Conservation (phyloP, 1,140 invertebrate genomes). For the Monochamus saltuarius region DNA sequence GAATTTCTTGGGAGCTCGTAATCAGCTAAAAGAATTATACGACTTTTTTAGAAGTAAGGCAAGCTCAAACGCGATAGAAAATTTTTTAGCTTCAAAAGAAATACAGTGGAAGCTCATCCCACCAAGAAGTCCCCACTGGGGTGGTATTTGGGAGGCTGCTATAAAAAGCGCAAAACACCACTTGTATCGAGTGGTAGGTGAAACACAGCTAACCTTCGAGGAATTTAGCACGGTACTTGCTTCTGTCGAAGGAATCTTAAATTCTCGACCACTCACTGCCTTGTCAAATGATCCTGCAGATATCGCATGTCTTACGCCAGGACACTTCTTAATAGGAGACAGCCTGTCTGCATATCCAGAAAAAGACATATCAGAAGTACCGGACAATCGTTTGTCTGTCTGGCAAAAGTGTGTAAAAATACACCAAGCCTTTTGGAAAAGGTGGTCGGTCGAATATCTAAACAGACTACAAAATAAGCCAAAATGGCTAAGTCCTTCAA, state of each 20-base stretch:
- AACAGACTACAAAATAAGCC: too few relatives aligned
- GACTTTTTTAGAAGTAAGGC: neutral
- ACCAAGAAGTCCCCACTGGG: slow-evolving; percentile 36
- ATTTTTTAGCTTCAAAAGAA: slow-evolving; percentile 23
- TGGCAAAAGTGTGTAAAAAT: too few relatives aligned
- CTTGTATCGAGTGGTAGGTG: slow-evolving; percentile 24
- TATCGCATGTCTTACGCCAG: slow-evolving; percentile 36
- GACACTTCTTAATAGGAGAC: slow-evolving; percentile 44
- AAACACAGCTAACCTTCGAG: slow-evolving; percentile 36
- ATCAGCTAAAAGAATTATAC: slow-evolving; percentile 6
- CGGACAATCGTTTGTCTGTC: too few relatives aligned
- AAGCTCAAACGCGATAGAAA: neutral
- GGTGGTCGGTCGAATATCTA: too few relatives aligned
- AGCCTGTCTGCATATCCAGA: slow-evolving; percentile 28
- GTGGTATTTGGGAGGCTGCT: slow-evolving; percentile 35
- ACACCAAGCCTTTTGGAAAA: too few relatives aligned
- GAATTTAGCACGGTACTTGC: slow-evolving; percentile 35
- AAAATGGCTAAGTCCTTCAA: too few relatives aligned
- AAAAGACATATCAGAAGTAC: too few relatives aligned
- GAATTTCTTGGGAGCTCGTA: slow-evolving; percentile 14
- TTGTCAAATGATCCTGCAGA: slow-evolving; percentile 34
- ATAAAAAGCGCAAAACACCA: slow-evolving; percentile 36
- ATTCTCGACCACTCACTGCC: slow-evolving; percentile 35
- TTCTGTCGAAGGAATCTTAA: slow-evolving; percentile 40
- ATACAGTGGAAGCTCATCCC: slow-evolving; percentile 39